These are phyloP conservation scores for Portevinia maculata DNA, from an alignment of 2,888 invertebrate species.

Conservation along the genomic window DNA sequence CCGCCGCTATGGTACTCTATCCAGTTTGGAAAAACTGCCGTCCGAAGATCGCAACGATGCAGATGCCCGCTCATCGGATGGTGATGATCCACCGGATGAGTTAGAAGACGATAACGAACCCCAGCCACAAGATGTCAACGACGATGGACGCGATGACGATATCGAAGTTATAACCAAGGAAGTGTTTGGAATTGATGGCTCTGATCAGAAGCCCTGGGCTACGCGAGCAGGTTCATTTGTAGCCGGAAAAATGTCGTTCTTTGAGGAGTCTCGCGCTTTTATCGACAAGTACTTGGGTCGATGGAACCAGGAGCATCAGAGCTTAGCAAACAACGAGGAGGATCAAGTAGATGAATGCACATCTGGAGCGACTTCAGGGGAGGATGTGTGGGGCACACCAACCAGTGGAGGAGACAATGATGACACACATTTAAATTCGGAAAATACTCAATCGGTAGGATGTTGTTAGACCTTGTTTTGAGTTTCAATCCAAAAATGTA, in stretches of 20 bases:
- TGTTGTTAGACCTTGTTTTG: background rate
- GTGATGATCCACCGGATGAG: constrained; percentile 79
- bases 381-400: constrained; percentile 95
- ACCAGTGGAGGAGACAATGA: constrained; percentile 93
- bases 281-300: constrained; percentile 84
- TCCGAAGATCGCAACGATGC: constrained; percentile 82
- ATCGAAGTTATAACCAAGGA: constrained; percentile 77
- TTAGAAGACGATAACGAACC: constrained; percentile 75
- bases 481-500: constrained; percentile 6
- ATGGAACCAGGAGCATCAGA: constrained; percentile 82
- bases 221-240: constrained; percentile 91
- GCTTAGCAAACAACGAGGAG: constrained; percentile 81
- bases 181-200: constrained; percentile 70
- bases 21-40: constrained; percentile 88
- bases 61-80: constrained; percentile 84
- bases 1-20: constrained; percentile 87
- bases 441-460: constrained; percentile 87
- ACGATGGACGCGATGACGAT: constrained; percentile 75
- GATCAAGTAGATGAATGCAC: constrained; percentile 89
- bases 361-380: constrained; percentile 92
- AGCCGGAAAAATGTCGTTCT: constrained; percentile 90
- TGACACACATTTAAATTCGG: constrained; percentile 87
- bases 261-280: constrained; percentile 85
- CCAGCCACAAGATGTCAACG: constrained; percentile 72
- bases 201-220: constrained; percentile 86